A percentile compares a stretch with the other conserved stretches of the same genome.
Conservation (phyloP, 2,113 vertebrate genomes). For the Orcinus orca region DNA sequence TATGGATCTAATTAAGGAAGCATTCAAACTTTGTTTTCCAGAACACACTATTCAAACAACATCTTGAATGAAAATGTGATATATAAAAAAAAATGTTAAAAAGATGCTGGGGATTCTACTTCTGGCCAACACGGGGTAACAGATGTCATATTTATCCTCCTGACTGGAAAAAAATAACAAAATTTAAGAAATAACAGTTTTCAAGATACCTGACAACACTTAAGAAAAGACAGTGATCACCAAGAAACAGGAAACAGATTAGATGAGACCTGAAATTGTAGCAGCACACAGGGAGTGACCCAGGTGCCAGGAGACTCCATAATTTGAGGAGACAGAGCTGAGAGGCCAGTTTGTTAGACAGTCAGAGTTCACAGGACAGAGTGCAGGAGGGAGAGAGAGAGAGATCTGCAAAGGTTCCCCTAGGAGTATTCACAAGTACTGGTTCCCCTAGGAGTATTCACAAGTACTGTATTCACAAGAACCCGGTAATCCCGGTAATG, state of each 20-base stretch:
- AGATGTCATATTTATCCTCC: not conserved
- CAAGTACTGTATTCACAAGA: not conserved
- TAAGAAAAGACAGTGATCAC: not conserved
- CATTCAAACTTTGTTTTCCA: not conserved
- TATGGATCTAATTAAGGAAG: not conserved
- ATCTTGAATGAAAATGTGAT: not conserved
- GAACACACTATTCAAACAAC: not conserved
- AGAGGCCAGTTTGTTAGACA: not conserved
- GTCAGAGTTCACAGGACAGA: not conserved
- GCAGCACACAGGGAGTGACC: not conserved
- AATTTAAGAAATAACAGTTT: not conserved
- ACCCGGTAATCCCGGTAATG: not conserved
- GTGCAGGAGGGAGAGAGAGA: not conserved
- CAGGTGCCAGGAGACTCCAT: not conserved
- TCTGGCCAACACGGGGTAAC: not conserved
- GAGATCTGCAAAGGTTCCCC: not conserved
- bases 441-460: not conserved
- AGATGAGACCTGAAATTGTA: not conserved
- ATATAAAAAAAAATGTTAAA: not conserved
- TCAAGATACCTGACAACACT: not conserved
- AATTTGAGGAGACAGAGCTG: not conserved
- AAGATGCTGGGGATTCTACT: not conserved
- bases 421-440: not conserved
- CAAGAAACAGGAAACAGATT: not conserved
- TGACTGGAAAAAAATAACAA: not conserved